Conservation (phyloP, 1,140 invertebrate species). For the Megathymus violae region DNA sequence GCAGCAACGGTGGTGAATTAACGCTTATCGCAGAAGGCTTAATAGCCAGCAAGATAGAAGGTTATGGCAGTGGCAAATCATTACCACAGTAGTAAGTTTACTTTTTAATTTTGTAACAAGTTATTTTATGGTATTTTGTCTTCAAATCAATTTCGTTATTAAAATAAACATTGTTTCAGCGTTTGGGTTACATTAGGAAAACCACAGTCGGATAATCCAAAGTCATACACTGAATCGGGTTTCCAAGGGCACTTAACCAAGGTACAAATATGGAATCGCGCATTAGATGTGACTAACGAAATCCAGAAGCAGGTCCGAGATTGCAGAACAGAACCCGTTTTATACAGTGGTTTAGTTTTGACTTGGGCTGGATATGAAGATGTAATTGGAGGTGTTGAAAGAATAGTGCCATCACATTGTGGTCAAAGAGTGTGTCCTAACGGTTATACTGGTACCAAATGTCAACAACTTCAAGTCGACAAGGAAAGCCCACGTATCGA, state of each 20-base stretch:
- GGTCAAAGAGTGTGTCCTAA: slow-evolving; percentile 94
- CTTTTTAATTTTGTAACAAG: slow-evolving; percentile 1
- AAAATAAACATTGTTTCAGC: slow-evolving; percentile 82
- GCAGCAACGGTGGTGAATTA: slow-evolving; percentile 91
- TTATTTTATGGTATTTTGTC: too few species aligned
- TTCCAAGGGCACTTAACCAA: slow-evolving; percentile 98
- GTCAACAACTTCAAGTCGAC: slow-evolving; percentile 92
- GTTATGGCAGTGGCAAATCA: slow-evolving; percentile 91
- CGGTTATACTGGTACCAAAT: slow-evolving; percentile 93
- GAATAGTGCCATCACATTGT: slow-evolving; percentile 95
- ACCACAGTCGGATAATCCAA: slow-evolving; percentile 89
- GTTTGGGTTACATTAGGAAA: slow-evolving; percentile 97
- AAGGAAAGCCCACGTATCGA: slow-evolving; percentile 94
- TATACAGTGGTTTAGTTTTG: slow-evolving; percentile 93
- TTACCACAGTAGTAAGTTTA: slow-evolving; percentile 91
- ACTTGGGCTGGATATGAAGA: slow-evolving; percentile 97
- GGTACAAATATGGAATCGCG: slow-evolving; percentile 96
- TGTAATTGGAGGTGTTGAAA: slow-evolving; percentile 94
- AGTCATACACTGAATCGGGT: slow-evolving; percentile 92
- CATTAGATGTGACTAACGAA: slow-evolving; percentile 95
- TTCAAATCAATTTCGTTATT: background rate
- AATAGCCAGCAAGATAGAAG: slow-evolving; percentile 94
- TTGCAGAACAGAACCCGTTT: slow-evolving; percentile 95
- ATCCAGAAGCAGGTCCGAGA: slow-evolving; percentile 96
- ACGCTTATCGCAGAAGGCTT: slow-evolving; percentile 96